Base-by-base conservation (phyloP, 2,888 invertebrate species). In the Latheticus oryzae region DNA sequence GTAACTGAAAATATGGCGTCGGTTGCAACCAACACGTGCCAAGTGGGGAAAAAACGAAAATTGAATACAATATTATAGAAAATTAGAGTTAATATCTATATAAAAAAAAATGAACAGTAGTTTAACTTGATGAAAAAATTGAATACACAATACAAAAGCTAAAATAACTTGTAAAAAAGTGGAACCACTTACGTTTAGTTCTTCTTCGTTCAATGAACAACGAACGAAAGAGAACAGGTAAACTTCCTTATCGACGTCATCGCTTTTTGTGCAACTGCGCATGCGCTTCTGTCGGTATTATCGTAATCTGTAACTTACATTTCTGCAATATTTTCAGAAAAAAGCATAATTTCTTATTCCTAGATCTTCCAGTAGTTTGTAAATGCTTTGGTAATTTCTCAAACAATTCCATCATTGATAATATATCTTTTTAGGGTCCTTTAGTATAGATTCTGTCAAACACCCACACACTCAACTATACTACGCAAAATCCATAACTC, bases 141-240 rank as follows among this genome's bases (percentile, higher is more conserved):
- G 7, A 11, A 13, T 48, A 37, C n/a, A 42, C 5, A 2, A n/a
- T 2, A 15, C 5, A 7, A 1, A 2, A 9, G 1, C 1, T 5
- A 7, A 32, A 52, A n/a, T 26, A 12, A 52, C 4, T 26, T 32
- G 9, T 40, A 53, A 13, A 15, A 32, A 30, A 45, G 23, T 15
- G 32, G 19, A 24, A 38, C 3, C 40, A 68, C 70, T 69, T 61
- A 69, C 70, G 52, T 65, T 61, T 53, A 60, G 37, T 59, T 64
- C 68, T 65, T 69, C 64, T 63, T 58, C 58, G 62, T 19, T 51
- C 12, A 45, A 60, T 33, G 40, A 64, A 26, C 53, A 53, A 64
- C 67, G 67, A 66, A 67, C 63, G 70, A 71, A 69, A 69, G 70
- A 64, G 60, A 35, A 48, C 12, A 37, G 28, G 9, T 2, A 2